Conservation (phyloP, 2,113 vertebrate genomes). For the Rhodinocichla rosea region DNA sequence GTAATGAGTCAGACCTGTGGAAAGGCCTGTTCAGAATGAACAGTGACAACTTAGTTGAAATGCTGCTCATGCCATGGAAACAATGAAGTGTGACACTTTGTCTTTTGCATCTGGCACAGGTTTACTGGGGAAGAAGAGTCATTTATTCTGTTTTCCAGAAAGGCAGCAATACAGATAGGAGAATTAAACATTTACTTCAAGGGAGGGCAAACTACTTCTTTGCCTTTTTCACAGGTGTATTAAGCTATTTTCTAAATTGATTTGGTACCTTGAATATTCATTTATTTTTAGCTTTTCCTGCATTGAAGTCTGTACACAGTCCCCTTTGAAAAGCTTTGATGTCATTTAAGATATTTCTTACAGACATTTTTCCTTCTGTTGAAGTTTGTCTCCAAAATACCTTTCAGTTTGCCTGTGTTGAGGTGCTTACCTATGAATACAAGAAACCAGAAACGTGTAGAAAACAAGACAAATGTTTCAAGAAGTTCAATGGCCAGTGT, state of each 20-base stretch:
- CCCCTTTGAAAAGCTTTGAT: neutral
- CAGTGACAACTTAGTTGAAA: slow-evolving; percentile 29
- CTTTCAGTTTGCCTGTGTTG: neutral
- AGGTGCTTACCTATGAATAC: neutral
- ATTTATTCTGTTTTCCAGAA: neutral
- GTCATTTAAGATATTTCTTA: neutral
- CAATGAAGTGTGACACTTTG: slow-evolving; percentile 21
- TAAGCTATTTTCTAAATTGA: neutral
- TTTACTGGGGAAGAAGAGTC: neutral
- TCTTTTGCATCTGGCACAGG: slow-evolving; percentile 25
- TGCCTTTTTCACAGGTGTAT: neutral
- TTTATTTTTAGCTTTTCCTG: neutral
- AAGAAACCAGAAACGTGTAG: neutral
- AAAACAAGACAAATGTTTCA: neutral
- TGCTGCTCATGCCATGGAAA: slow-evolving; percentile 35
- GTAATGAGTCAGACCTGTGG: slow-evolving; percentile 20
- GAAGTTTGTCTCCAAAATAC: neutral
- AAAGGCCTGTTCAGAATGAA: neutral
- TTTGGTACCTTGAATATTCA: neutral
- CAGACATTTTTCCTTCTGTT: neutral
- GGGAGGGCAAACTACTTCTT: neutral
- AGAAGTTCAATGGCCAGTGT: neutral
- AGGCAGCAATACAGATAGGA: neutral
- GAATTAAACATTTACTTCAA: neutral
- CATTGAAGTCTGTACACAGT: neutral